phyloP scores from a whole-genome alignment of 2,888 invertebrate genomes.

The Drosophila kambysellisi region DNA sequence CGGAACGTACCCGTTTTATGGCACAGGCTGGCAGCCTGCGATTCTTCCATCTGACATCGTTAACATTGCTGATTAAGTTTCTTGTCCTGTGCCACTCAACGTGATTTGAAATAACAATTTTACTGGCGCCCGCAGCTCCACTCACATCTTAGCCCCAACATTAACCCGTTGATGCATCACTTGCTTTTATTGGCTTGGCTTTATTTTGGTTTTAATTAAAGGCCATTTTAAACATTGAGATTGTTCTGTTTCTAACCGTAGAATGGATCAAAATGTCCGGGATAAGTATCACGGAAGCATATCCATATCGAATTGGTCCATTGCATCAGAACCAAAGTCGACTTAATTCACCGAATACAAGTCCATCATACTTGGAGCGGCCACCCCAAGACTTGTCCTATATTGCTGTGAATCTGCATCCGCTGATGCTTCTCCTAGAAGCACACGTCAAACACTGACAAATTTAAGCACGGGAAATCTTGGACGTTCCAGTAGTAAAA shows the following conservation, averaged over 20 bases:
- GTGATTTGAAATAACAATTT: constrained; percentile 77
- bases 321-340: background rate
- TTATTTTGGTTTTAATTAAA: constrained; percentile 30
- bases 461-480: background rate
- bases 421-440: constrained; percentile 12
- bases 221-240: constrained; percentile 15
- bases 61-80: constrained; percentile 83
- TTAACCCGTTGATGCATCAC: constrained; percentile 46
- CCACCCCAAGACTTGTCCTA: constrained; percentile 7
- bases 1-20: constrained; percentile 67
- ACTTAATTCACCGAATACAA: background rate
- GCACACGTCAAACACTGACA: constrained; percentile 16
- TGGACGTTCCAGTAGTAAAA: background rate
- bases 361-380: background rate
- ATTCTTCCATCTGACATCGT: constrained; percentile 77
- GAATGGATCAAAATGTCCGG: background rate
- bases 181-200: constrained; percentile 45
- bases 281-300: constrained; percentile 9
- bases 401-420: constrained; percentile 5
- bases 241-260: background rate
- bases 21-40: constrained; percentile 36
- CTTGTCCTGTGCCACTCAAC: constrained; percentile 82
- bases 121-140: constrained; percentile 41
- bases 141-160: constrained; percentile 16
- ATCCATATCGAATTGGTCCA: background rate